Evolutionary conservation across 2,888 invertebrate species (phyloP).

Genomic region (Trichogramma dendrolimi): DNA sequence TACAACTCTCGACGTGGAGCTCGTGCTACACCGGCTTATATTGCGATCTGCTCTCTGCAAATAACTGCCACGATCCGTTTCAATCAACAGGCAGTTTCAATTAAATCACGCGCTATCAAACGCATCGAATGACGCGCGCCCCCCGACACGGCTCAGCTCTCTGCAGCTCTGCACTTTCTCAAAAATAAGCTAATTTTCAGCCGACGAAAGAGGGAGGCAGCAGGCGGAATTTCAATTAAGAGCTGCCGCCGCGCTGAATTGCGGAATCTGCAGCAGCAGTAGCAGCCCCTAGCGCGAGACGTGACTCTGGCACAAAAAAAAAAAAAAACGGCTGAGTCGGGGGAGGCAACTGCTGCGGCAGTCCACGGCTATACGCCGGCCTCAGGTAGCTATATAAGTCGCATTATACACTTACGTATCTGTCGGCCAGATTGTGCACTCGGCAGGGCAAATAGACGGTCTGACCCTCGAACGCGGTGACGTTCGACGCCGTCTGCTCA

Average conservation of each 20-base stretch:
- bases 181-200: not conserved
- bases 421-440: slow-evolving; percentile 46
- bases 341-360: slow-evolving; percentile 30
- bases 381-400: not conserved
- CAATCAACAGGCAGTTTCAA: too few relatives aligned
- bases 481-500: slow-evolving; percentile 47
- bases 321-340: too few relatives aligned
- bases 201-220: not conserved
- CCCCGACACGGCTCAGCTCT: too few relatives aligned
- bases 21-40: too few relatives aligned
- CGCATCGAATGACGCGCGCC: not conserved
- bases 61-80: too few relatives aligned
- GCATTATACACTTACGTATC: slow-evolving; percentile 43
- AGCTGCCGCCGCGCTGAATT: not conserved
- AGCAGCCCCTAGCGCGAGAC: not conserved
- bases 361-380: slow-evolving; percentile 25
- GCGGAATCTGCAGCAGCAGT: not conserved
- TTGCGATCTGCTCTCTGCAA: too few relatives aligned
- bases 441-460: slow-evolving; percentile 50
- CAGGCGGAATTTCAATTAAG: slow-evolving; percentile 15
- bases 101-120: too few relatives aligned
- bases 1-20: too few relatives aligned
- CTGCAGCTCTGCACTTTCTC: too few relatives aligned
- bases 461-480: slow-evolving; percentile 48
- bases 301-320: too few relatives aligned